These are phyloP conservation scores for Enteromius mattozi DNA, from an alignment of 2,797 vertebrate species.

Conservation along the genomic window DNA sequence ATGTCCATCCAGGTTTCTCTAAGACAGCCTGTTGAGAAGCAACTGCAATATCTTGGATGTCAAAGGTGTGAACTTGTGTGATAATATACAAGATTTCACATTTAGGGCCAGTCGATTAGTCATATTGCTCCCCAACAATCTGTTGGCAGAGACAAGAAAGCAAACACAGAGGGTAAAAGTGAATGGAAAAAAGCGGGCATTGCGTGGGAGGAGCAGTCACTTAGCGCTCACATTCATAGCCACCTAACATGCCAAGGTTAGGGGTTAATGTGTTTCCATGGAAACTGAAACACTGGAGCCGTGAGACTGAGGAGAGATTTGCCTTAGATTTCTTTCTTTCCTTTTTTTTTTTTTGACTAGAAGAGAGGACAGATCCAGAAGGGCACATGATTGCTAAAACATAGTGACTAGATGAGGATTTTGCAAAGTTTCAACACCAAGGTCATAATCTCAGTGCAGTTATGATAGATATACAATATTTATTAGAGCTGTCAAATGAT, in stretches of 20 bases:
- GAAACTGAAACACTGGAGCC: slow-evolving; percentile 63
- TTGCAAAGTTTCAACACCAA: background rate
- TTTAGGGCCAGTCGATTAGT: slow-evolving; percentile 8
- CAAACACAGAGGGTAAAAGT: slow-evolving; percentile 38
- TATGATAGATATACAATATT: background rate
- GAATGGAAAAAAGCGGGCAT: slow-evolving; percentile 44
- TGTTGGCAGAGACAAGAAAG: slow-evolving; percentile 21
- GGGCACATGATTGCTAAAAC: background rate
- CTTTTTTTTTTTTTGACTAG: slow-evolving; percentile 14
- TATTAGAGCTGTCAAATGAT: no score
- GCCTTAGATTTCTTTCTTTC: slow-evolving; percentile 31
- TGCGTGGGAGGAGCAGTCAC: slow-evolving; percentile 56
- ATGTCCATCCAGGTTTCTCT: background rate
- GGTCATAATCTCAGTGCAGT: background rate
- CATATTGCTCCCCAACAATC: slow-evolving; percentile 23
- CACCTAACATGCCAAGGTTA: slow-evolving; percentile 55
- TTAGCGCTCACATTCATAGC: slow-evolving; percentile 51
- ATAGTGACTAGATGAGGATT: background rate
- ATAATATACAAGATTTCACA: background rate
- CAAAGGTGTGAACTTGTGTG: background rate
- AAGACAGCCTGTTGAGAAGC: background rate
- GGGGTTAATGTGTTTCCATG: slow-evolving; percentile 68
- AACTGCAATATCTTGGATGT: background rate
- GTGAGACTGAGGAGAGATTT: slow-evolving; percentile 50
- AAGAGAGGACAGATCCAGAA: slow-evolving; percentile 25